A percentile compares a stretch with the other conserved stretches of the same genome.
Conservation (phyloP, 2,888 invertebrate species). For the Dryadula phaetusa region DNA sequence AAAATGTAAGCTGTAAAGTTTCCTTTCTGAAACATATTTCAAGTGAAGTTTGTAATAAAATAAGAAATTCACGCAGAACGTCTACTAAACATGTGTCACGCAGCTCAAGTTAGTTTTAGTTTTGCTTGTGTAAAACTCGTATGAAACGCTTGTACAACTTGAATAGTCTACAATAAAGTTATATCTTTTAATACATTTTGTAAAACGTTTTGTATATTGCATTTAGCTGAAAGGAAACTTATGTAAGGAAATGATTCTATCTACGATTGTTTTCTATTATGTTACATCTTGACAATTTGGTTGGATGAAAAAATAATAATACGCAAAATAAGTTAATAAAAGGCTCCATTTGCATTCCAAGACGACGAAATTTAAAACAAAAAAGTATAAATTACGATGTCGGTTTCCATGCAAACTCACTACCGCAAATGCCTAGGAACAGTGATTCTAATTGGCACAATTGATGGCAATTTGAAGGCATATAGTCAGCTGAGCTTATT, state of each 20-base stretch:
- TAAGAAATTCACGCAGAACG: slow-evolving; percentile 9
- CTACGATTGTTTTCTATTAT: too few relatives aligned
- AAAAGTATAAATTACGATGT: slow-evolving; percentile 4
- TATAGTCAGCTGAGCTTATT: slow-evolving; percentile 29
- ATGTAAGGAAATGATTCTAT: background rate
- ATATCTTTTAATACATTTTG: slow-evolving; percentile 1
- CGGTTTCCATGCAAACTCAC: slow-evolving; percentile 37
- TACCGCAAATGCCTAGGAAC: slow-evolving; percentile 29
- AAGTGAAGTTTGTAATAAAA: slow-evolving; percentile 8
- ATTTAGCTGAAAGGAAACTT: background rate
- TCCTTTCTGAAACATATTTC: background rate
- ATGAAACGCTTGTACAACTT: slow-evolving; percentile 1
- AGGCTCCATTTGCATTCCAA: background rate
- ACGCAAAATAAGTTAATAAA: background rate
- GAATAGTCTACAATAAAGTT: background rate
- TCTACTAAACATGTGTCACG: slow-evolving; percentile 24
- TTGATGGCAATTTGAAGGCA: slow-evolving; percentile 43
- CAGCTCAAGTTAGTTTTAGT: slow-evolving; percentile 17
- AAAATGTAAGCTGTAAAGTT: slow-evolving; percentile 1
- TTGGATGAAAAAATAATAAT: too few relatives aligned
- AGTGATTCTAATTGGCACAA: slow-evolving; percentile 45
- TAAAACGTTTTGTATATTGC: background rate
- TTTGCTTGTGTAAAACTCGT: slow-evolving; percentile 15
- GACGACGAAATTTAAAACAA: too few relatives aligned
- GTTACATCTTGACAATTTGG: too few relatives aligned